These are phyloP conservation scores for Psettodes erumei DNA, from an alignment of 2,113 vertebrate species.

Conservation along the genomic window DNA sequence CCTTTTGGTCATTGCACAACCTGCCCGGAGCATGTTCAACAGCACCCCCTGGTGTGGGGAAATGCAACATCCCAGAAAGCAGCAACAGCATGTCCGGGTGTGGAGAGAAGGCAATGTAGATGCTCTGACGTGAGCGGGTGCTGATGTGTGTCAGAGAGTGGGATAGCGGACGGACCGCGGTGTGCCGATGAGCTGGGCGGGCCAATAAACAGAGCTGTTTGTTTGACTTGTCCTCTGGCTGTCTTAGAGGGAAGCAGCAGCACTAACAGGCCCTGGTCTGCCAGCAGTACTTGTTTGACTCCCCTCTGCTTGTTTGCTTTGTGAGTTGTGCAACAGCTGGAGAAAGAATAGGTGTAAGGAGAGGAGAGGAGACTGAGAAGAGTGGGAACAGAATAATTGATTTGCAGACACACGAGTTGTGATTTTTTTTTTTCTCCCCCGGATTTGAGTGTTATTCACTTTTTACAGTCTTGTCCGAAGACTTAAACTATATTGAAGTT, in stretches of 20 bases:
- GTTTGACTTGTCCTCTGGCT: constrained; percentile 43
- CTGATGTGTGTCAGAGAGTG: constrained; percentile 35
- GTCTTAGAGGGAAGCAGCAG: background rate
- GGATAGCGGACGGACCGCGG: constrained; percentile 17
- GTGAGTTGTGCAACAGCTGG: constrained; percentile 9
- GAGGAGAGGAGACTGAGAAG: background rate
- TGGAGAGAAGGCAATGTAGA: background rate
- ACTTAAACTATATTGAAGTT: constrained; percentile 37
- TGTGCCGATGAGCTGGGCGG: constrained; percentile 49
- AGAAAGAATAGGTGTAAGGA: background rate
- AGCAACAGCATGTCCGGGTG: constrained; percentile 4
- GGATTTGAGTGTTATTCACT: constrained; percentile 28
- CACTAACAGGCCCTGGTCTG: constrained; percentile 15
- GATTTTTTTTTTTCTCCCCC: constrained; percentile 2
- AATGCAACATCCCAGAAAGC: constrained; percentile 6
- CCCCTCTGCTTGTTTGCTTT: constrained; percentile 31
- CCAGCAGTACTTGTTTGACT: background rate
- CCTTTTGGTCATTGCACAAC: constrained; percentile 18
- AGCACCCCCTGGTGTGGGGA: constrained; percentile 71
- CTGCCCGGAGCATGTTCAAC: constrained; percentile 35
- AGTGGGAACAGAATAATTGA: constrained; percentile 9
- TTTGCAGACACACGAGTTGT: background rate
- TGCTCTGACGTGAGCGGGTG: constrained; percentile 32
- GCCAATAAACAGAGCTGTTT: constrained; percentile 52
- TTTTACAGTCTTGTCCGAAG: constrained; percentile 6